Evolutionary conservation across 1,140 invertebrate genomes (phyloP), one percentile per base, ranked within the genome.

Genomic region (Eueides isabella): DNA sequence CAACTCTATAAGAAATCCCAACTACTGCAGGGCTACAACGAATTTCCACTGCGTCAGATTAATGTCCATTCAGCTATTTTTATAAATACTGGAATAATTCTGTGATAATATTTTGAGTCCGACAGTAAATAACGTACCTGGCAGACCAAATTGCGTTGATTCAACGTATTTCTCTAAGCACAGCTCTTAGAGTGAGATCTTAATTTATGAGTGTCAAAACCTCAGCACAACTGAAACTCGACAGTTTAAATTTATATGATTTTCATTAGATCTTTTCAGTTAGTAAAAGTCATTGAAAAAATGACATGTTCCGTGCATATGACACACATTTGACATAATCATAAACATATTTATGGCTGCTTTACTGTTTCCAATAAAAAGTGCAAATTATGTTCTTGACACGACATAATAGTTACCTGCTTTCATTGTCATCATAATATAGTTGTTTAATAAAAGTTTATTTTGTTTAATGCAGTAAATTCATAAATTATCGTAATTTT

Each of bases 141-240:
- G 72, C 71, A 55, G 71, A 74, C 73, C 66, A 65, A 74, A 74
- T 80, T 62, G 77, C 69, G 73, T 81, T 72, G 16, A 48, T 41
- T 41, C 73, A 30, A 74, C 61, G 44, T 76, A 65, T 77, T 79
- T 77, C 71, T 81, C 44, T 67, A 72, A 78, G 79, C 77, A 71
- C 44, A 23, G 29, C 26, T n/a, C n/a, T 55, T 9, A 38, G 68
- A 69, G 61, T 48, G 63, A 71, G 61, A 19, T 80, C 61, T 69
- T 68, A 78, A 80, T 79, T 81, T 81, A 81, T 79, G 38, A 33
- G 7, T 12, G 4, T 55, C n/a, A 44, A 67, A 74, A 70, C 77
- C 71, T 74, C 68, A 67, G 64, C 64, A 68, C 61, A 29, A 64
- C 61, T 33, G 12, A 38, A 14, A 16, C 4, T 38, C 14, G 0